phyloP scores from a whole-genome alignment of 2,888 invertebrate genomes.

The Macaria liturata region DNA sequence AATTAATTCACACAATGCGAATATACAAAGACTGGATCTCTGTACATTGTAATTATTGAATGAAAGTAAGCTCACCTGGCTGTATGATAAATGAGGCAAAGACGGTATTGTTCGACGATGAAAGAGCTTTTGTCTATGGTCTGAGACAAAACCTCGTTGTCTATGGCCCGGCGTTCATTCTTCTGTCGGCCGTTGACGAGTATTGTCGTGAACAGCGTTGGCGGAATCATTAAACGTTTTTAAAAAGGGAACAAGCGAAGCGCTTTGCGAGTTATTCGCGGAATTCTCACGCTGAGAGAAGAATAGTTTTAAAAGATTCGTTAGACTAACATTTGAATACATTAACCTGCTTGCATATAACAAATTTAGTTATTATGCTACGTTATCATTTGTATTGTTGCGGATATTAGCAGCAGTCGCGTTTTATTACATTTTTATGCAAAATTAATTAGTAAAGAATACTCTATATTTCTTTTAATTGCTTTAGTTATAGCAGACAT shows the following conservation, averaged over 20 bases:
- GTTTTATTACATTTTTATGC: conserved; percentile 16
- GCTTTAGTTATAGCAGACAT: conserved; percentile 21
- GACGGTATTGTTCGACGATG: conserved; percentile 74
- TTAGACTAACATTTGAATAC: conserved; percentile 8
- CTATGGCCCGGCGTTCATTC: conserved; percentile 68
- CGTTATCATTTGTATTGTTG: conserved; percentile 21
- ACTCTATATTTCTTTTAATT: conserved; percentile 18
- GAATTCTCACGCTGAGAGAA: conserved; percentile 54
- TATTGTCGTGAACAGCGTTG: conserved; percentile 65
- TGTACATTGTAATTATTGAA: conserved; percentile 79
- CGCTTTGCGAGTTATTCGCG: conserved; percentile 66
- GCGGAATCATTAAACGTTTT: conserved; percentile 70
- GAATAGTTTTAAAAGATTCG: conserved; percentile 11
- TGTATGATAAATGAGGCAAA: conserved; percentile 81
- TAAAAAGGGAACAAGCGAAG: conserved; percentile 51
- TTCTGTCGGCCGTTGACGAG: conserved; percentile 67
- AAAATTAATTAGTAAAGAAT: conserved; percentile 12
- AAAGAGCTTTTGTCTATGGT: conserved; percentile 79
- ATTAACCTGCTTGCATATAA: conserved; percentile 14
- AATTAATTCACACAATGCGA: conserved; percentile 66
- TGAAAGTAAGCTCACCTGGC: conserved; percentile 79
- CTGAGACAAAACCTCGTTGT: conserved; percentile 75
- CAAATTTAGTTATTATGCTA: conserved; percentile 5
- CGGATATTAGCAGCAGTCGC: conserved; percentile 17
- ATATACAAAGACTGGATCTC: conserved; percentile 57